Conservation (phyloP, 2,113 vertebrate species). For the Gambusia holbrooki region DNA sequence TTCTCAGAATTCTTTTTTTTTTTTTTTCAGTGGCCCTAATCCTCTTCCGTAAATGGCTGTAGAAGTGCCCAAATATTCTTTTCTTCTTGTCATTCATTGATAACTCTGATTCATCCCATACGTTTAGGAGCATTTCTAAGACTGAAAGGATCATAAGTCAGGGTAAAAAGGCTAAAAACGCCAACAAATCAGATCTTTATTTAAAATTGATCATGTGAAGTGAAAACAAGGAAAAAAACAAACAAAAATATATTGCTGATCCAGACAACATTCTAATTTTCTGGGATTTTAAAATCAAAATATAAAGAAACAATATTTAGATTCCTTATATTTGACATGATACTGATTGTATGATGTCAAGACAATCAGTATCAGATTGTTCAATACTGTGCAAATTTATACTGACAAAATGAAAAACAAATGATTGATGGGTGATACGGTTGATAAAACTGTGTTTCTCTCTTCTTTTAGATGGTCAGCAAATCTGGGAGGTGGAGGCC, state of each 20-base stretch:
- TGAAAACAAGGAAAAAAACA: background rate
- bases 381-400: background rate
- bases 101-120: background rate
- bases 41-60: background rate
- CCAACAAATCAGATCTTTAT: background rate
- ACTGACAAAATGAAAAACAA: background rate
- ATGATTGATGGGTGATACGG: too few species aligned
- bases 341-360: too few species aligned
- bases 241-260: background rate
- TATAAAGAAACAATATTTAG: too few species aligned
- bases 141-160: background rate
- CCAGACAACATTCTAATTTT: too few species aligned
- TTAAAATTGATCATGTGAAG: background rate
- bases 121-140: background rate
- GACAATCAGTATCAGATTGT: background rate
- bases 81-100: too few species aligned
- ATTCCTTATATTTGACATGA: background rate
- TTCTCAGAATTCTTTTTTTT: too few species aligned
- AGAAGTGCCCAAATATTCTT: background rate
- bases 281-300: background rate
- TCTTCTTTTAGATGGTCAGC: slow-evolving; percentile 87
- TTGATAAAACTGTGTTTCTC: background rate
- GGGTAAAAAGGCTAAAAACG: background rate
- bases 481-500: slow-evolving; percentile 95
- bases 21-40: too few species aligned